Percentiles rank a stretch among this genome's conserved stretches.
phyloP scores from a whole-genome alignment of 2,888 invertebrate genomes.

The Parasteatoda lunata region DNA sequence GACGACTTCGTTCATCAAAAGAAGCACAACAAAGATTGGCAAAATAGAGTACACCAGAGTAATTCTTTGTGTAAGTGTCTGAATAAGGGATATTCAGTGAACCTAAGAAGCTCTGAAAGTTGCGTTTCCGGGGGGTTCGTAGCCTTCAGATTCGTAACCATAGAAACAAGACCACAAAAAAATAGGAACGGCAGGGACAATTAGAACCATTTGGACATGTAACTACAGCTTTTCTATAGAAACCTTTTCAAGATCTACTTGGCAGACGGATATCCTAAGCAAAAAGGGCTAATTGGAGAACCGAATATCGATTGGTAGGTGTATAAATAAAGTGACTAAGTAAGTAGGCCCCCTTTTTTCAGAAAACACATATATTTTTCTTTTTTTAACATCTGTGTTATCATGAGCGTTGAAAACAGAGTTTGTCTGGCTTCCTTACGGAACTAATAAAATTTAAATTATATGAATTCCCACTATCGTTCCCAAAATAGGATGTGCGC shows the following conservation, averaged over 20 bases:
- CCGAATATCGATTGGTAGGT: not conserved
- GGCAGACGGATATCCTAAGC: not conserved
- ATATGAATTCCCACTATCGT: too few relatives aligned
- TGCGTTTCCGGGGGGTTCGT: slow-evolving; percentile 34
- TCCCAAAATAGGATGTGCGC: too few relatives aligned
- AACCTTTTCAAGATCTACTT: slow-evolving; percentile 5
- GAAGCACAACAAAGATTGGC: slow-evolving; percentile 37
- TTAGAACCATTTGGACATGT: slow-evolving; percentile 44
- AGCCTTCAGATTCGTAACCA: slow-evolving; percentile 45
- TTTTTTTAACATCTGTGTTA: not conserved
- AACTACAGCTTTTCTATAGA: not conserved
- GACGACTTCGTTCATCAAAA: not conserved
- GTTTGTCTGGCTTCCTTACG: too few relatives aligned
- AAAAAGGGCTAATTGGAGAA: slow-evolving; percentile 2
- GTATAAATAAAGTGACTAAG: not conserved
- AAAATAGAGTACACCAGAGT: slow-evolving; percentile 31
- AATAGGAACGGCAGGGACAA: slow-evolving; percentile 26
- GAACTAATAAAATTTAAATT: too few relatives aligned
- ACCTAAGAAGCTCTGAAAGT: slow-evolving; percentile 22
- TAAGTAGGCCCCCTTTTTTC: not conserved
- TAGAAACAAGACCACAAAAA: slow-evolving; percentile 31
- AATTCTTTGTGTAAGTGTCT: slow-evolving; percentile 43
- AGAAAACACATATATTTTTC: not conserved
- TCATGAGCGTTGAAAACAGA: too few relatives aligned
- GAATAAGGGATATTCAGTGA: slow-evolving; percentile 5